Base-by-base conservation (phyloP, 2,888 invertebrate species). In the Aleiodes testaceus region DNA sequence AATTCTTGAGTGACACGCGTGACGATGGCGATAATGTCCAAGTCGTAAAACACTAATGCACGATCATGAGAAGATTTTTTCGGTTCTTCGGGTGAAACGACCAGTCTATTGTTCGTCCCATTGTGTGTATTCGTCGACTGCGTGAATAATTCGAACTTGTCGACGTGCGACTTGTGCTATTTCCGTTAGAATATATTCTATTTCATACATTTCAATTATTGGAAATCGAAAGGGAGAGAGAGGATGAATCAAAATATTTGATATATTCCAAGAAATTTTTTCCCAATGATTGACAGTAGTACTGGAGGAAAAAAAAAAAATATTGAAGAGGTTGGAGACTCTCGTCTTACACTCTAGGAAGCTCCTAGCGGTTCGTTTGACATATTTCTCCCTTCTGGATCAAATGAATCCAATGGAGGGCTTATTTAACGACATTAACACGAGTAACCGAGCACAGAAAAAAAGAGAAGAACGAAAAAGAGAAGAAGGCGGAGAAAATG, bases 21-120 rank as follows among this genome's bases (percentile, higher is more conserved):
- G 83, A 84, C 83, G 81, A 76, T 74, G 69, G 66, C 79, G 75
- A 84, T 83, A 84, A 83, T 81, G 74, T 67, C 69, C 53, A 72
- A 75, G 80, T 85, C 80, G 83, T 85, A 85, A 86, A 86, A 84
- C 83, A 84, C 86, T 86, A 86, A 86, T 86, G 79, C 76, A 80
- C 82, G 82, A 86, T 86, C 81, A 84, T 83, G 82, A 84, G 83
- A 78, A 81, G 78, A 78, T 75, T 12, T 63, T 63, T 45, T 74
- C 73, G 77, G 49, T 20, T 30, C 61, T 73, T 75, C 72, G 75
- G 69, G 68, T 73, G 71, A 77, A 76, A 69, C 72, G 68, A 78
- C 71, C 45, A 45, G 45, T 11, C 63, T 26, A 79, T 77, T 79
- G 78, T 78, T 69, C 71, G 72, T 63, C 42, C 30, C 71, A 79